These are phyloP conservation scores for Zaprionus nigranus DNA, from an alignment of 1,140 invertebrate genomes.

Conservation along the genomic window DNA sequence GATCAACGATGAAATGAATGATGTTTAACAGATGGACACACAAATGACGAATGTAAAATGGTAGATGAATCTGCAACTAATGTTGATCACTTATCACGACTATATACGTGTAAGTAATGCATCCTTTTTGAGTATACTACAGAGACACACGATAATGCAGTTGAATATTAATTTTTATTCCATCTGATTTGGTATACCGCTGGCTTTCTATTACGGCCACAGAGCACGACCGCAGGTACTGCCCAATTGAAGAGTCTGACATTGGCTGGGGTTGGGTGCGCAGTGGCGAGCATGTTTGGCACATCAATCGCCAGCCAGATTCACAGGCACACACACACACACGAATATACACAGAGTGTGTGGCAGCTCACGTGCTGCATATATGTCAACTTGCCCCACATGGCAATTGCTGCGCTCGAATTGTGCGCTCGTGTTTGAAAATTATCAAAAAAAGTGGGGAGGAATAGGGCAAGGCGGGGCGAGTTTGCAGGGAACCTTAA, in stretches of 20 bases:
- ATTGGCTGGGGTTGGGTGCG: conserved; percentile 18
- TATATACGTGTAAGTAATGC: too few relatives aligned
- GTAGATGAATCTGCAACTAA: too few relatives aligned
- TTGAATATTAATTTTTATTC: not conserved
- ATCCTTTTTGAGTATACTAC: not conserved
- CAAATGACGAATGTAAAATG: too few relatives aligned
- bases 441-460: conserved; percentile 45
- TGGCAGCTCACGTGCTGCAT: conserved; percentile 64
- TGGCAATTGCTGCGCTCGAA: conserved; percentile 56
- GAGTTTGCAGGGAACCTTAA: conserved; percentile 37
- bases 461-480: too few relatives aligned
- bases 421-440: conserved; percentile 68
- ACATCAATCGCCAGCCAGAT: conserved; percentile 55
- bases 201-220: not conserved
- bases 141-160: not conserved
- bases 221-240: not conserved
- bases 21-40: too few relatives aligned
- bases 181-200: not conserved
- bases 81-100: too few relatives aligned
- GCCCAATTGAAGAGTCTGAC: not conserved
- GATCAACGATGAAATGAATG: too few relatives aligned
- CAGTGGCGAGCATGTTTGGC: conserved; percentile 17
- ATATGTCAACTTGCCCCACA: conserved; percentile 74
- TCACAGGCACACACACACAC: conserved; percentile 1
- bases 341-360: not conserved